A percentile compares a stretch with the other conserved stretches of the same genome.
phyloP scores from a whole-genome alignment of 2,888 invertebrate species.

The Napeogenes inachia region DNA sequence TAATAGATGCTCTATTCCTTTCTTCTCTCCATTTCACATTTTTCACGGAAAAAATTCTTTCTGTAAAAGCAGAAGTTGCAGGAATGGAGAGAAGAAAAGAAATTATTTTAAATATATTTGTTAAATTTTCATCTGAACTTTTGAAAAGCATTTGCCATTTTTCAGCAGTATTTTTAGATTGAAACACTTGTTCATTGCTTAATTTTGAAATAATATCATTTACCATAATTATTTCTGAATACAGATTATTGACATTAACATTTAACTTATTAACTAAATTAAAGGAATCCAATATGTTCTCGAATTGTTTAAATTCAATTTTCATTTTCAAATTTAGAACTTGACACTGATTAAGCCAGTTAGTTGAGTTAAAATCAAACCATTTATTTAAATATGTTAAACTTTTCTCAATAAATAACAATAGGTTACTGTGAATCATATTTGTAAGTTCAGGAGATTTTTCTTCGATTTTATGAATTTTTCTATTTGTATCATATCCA shows the following conservation, averaged over 20 bases:
- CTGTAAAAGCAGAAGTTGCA: no score
- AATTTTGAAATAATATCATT: no score
- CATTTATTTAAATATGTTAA: constrained; percentile 7
- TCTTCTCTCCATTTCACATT: constrained; percentile 8
- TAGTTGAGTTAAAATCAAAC: background rate
- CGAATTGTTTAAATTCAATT: constrained; percentile 1
- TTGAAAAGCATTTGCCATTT: no score
- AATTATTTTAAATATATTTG: no score
- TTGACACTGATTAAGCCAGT: no score
- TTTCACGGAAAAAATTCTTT: background rate
- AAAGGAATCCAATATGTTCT: background rate
- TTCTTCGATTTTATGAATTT: constrained; percentile 10
- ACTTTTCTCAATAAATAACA: constrained; percentile 10
- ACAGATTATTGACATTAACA: no score
- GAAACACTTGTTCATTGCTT: no score
- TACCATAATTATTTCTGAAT: no score
- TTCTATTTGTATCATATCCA: constrained; percentile 16
- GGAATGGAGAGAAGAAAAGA: no score
- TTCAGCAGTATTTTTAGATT: no score
- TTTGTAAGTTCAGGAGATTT: constrained; percentile 1
- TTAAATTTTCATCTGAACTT: no score
- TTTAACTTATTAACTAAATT: no score
- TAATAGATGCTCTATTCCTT: constrained; percentile 1
- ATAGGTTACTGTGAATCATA: constrained; percentile 6
- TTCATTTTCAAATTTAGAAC: background rate